These are phyloP conservation scores for Pherbina coryleti DNA, from an alignment of 2,888 invertebrate genomes.

Conservation along the genomic window DNA sequence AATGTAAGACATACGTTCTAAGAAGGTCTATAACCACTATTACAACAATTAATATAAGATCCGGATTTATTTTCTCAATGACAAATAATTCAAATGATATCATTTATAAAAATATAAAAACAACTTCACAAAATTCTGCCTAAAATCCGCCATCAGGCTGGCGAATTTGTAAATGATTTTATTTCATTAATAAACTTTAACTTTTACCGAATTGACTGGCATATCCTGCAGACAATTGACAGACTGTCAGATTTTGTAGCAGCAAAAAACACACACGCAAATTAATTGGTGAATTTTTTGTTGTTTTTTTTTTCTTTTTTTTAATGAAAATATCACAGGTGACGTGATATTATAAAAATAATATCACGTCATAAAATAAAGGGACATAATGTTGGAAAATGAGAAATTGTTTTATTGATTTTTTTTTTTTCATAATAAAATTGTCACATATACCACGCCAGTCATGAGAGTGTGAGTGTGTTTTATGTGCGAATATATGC, in stretches of 20 bases:
- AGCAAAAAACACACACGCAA: not conserved
- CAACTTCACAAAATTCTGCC: not conserved
- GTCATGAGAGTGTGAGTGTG: conserved; percentile 21
- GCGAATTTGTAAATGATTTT: not conserved
- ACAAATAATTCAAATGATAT: not conserved
- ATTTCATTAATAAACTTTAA: not conserved
- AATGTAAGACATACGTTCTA: no score
- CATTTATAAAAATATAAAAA: not conserved
- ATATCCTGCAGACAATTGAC: conserved; percentile 23
- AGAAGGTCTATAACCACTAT: no score
- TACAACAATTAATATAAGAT: no score
- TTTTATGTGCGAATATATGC: conserved; percentile 22
- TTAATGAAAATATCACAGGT: conserved; percentile 18
- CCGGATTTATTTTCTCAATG: no score
- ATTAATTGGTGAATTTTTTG: conserved; percentile 21
- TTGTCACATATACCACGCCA: conserved; percentile 56
- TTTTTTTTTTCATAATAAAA: conserved; percentile 66
- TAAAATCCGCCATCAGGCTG: not conserved
- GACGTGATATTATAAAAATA: no score
- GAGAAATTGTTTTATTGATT: conserved; percentile 63
- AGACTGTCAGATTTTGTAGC: conserved; percentile 34
- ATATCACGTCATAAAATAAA: conserved; percentile 63
- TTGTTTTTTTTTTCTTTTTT: not conserved
- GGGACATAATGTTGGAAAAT: conserved; percentile 59
- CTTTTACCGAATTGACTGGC: not conserved